A percentile compares a stretch with the other conserved stretches of the same genome.
phyloP scores from a whole-genome alignment of 1,140 invertebrate genomes.

The Brachionus angularis region DNA sequence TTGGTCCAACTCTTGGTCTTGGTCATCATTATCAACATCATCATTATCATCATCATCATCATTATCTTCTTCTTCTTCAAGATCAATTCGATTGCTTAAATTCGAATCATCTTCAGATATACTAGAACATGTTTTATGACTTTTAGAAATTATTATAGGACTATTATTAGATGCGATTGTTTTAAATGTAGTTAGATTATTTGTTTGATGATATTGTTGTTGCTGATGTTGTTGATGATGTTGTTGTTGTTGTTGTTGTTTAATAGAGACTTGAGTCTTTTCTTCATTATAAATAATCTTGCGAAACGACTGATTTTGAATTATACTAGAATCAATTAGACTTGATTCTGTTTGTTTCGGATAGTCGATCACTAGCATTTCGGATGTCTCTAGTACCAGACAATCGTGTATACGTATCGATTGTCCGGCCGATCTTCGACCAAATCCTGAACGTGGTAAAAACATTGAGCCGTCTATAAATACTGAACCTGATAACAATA shows the following conservation, averaged over 20 bases:
- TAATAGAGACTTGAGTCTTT: no score
- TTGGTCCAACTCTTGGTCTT: no score
- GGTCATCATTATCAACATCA: not conserved
- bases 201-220: not conserved
- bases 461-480: slow-evolving; percentile 84
- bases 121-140: no score
- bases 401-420: slow-evolving; percentile 72
- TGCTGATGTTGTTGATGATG: not conserved
- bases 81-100: no score
- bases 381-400: slow-evolving; percentile 73
- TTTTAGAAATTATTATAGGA: slow-evolving; percentile 10
- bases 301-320: no score
- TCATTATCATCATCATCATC: not conserved
- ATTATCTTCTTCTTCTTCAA: no score
- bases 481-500: slow-evolving; percentile 75
- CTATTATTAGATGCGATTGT: slow-evolving; percentile 16
- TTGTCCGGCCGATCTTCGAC: slow-evolving; percentile 64
- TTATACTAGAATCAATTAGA: no score
- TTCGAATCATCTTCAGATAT: no score
- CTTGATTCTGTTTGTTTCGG: no score
- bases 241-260: slow-evolving; percentile 14
- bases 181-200: slow-evolving; percentile 25
- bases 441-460: slow-evolving; percentile 76
- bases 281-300: no score
- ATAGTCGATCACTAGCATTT: slow-evolving; percentile 75